Conservation (phyloP, 2,113 vertebrate genomes). For the Meriones unguiculatus region DNA sequence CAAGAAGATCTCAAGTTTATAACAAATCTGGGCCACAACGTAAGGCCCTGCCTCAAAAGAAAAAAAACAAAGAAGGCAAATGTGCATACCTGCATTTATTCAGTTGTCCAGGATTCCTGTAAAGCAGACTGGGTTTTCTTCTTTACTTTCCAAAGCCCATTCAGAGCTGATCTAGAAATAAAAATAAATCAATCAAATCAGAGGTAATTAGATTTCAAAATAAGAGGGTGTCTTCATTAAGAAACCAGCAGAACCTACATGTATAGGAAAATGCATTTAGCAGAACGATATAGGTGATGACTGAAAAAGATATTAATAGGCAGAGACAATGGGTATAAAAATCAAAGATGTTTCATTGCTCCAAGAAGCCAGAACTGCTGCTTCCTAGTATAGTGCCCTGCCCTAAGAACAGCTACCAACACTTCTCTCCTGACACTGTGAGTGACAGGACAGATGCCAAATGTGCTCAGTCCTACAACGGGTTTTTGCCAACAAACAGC, state of each 20-base stretch:
- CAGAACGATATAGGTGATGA: background rate
- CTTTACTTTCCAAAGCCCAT: slow-evolving; percentile 62
- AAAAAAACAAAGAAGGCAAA: slow-evolving; percentile 9
- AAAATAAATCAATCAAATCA: slow-evolving; percentile 34
- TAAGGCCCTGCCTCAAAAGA: background rate
- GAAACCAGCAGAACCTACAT: slow-evolving; percentile 26
- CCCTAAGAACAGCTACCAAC: background rate
- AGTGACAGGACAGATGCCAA: background rate
- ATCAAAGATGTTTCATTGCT: background rate
- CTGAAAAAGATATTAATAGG: background rate
- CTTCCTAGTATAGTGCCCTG: background rate
- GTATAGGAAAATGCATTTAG: slow-evolving; percentile 44
- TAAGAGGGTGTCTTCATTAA: slow-evolving; percentile 22
- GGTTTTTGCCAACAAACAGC: slow-evolving; percentile 22
- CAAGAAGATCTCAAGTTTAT: background rate
- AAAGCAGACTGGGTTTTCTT: slow-evolving; percentile 72
- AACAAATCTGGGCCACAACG: background rate
- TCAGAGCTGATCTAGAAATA: slow-evolving; percentile 59
- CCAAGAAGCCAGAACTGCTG: background rate
- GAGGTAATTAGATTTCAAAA: slow-evolving; percentile 50
- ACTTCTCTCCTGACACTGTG: background rate
- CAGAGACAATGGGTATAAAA: background rate
- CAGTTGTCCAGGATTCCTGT: slow-evolving; percentile 77
- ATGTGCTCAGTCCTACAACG: background rate
- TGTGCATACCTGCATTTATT: slow-evolving; percentile 89